A percentile compares a stretch with the other conserved stretches of the same genome.
These are phyloP conservation scores for Anhinga anhinga DNA, from an alignment of 2,113 vertebrate genomes.

Conservation along the genomic window DNA sequence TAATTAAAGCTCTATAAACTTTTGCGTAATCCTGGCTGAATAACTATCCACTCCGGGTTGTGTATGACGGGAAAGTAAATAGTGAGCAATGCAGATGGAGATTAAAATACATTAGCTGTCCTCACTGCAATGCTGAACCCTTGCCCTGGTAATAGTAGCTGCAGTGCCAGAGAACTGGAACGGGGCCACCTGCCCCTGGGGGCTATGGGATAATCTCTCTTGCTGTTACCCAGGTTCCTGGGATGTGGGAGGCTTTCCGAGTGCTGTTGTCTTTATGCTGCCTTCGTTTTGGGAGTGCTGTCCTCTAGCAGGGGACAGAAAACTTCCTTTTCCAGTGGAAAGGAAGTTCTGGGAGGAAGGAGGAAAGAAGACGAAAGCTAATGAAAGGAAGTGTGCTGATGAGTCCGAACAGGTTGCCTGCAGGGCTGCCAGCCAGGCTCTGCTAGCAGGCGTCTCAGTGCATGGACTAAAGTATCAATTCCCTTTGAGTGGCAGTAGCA, in stretches of 20 bases:
- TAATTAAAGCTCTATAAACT: slow-evolving; percentile 13
- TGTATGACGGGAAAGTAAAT: slow-evolving; percentile 22
- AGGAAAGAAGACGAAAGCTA: not conserved
- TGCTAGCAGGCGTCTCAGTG: not conserved
- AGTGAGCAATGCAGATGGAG: slow-evolving; percentile 35
- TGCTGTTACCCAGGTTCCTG: not conserved
- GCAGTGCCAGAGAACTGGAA: not conserved
- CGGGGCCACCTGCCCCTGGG: not conserved
- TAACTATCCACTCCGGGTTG: not conserved
- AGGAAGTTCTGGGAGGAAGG: not conserved
- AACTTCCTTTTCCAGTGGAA: not conserved
- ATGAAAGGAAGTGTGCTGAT: slow-evolving; percentile 15
- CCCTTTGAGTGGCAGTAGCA: slow-evolving; percentile 62
- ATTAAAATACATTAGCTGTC: slow-evolving; percentile 44
- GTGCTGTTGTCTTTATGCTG: not conserved
- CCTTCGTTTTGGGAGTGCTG: not conserved
- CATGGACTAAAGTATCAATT: not conserved
- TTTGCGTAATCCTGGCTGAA: not conserved
- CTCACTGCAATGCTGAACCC: slow-evolving; percentile 48
- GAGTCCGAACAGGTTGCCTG: not conserved
- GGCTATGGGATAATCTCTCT: not conserved
- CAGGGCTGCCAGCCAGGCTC: slow-evolving; percentile 16
- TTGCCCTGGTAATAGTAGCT: slow-evolving; percentile 29
- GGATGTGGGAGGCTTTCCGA: not conserved
- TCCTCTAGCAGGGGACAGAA: not conserved